Evolutionary conservation across 2,113 vertebrate genomes (phyloP).

Genomic region (Myotis brandtii): DNA sequence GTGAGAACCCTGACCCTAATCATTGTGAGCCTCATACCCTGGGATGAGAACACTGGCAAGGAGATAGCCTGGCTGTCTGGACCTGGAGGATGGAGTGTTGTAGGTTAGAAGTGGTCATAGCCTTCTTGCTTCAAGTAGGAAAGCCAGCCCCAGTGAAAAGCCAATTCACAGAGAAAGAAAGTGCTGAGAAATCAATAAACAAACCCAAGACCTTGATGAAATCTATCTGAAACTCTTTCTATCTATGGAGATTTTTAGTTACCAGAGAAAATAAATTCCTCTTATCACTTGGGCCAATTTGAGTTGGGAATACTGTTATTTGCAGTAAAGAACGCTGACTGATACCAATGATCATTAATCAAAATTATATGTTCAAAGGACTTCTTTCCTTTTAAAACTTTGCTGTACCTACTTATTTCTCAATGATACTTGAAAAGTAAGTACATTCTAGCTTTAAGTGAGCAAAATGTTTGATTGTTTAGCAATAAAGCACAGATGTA

Average conservation of each 20-base stretch:
- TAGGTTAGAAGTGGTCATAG: background rate
- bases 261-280: background rate
- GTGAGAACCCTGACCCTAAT: background rate
- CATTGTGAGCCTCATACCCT: background rate
- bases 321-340: background rate
- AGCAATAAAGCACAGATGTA: background rate
- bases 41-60: background rate
- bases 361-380: background rate
- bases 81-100: background rate
- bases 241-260: background rate
- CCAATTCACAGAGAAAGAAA: background rate
- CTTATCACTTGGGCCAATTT: background rate
- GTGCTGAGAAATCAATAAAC: background rate
- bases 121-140: background rate
- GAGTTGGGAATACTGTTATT: background rate
- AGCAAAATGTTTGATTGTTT: background rate
- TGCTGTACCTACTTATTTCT: background rate
- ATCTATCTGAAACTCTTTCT: background rate
- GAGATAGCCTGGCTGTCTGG: too few relatives aligned
- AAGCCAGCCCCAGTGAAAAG: background rate
- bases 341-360: background rate
- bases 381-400: background rate
- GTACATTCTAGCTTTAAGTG: background rate
- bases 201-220: background rate
- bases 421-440: background rate